A percentile compares a stretch with the other conserved stretches of the same genome.
phyloP scores from a whole-genome alignment of 2,888 invertebrate genomes.

The Cantharis lateralis region DNA sequence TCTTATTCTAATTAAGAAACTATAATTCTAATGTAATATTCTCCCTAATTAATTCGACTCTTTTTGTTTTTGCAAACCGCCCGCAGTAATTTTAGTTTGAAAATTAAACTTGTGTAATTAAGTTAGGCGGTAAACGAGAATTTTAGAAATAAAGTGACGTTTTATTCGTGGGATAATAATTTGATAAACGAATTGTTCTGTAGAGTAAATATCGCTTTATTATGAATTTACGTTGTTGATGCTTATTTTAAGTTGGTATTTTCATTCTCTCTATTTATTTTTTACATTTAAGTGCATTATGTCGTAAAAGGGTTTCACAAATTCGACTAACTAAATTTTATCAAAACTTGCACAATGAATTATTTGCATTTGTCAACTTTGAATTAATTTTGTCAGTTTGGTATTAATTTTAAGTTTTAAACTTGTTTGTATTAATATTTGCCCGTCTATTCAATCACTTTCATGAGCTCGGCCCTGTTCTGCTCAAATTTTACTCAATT shows the following conservation, averaged over 20 bases:
- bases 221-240: conserved; percentile 11
- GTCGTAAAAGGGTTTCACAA: background rate
- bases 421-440: background rate
- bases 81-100: background rate
- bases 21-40: background rate
- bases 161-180: conserved; percentile 8
- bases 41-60: background rate
- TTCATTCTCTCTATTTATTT: conserved; percentile 15
- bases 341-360: background rate
- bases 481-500: too few relatives aligned
- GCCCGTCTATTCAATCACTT: background rate
- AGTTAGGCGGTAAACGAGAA: background rate
- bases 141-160: background rate
- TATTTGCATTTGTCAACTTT: background rate
- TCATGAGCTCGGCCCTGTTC: too few relatives aligned
- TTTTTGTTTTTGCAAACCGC: background rate
- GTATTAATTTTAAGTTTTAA: background rate
- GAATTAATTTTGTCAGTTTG: background rate
- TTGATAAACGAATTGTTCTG: conserved; percentile 10
- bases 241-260: conserved; percentile 9
- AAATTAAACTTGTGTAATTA: background rate
- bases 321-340: background rate
- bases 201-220: conserved; percentile 13
- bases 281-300: conserved; percentile 13
- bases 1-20: background rate